Percentiles rank a stretch among this genome's conserved stretches.
Evolutionary conservation across 2,797 vertebrate species (phyloP).

Genomic region (Anabacerthia variegaticeps): DNA sequence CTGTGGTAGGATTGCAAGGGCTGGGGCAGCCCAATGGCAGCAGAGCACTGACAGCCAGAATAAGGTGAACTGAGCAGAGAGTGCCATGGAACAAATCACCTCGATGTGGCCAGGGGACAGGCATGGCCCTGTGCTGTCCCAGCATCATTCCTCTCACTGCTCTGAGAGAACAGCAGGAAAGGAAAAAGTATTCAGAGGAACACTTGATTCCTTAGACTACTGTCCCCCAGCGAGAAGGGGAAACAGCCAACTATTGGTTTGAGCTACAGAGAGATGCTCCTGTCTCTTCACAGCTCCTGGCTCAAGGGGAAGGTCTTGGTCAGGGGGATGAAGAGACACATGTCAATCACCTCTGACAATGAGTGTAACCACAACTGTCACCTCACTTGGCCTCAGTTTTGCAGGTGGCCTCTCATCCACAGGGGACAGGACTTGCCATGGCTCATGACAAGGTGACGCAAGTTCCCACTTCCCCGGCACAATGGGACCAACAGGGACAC

Average conservation of each 20-base stretch:
- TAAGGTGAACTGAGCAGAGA: not conserved
- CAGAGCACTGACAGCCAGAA: not conserved
- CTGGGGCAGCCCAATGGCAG: not conserved
- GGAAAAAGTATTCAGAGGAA: not conserved
- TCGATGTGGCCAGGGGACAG: not conserved
- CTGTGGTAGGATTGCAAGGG: not conserved
- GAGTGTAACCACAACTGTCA: not conserved
- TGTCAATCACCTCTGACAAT: not conserved
- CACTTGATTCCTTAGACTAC: not conserved
- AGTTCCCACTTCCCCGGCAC: not conserved
- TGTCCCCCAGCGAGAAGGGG: not conserved
- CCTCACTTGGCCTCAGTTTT: not conserved
- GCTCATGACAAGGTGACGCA: accelerated
- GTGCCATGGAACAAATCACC: not conserved
- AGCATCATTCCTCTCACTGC: not conserved
- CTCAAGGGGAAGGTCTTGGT: not conserved
- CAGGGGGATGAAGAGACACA: not conserved
- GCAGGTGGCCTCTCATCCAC: not conserved
- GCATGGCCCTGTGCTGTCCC: not conserved
- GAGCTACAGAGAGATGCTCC: not conserved
- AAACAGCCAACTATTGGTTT: not conserved
- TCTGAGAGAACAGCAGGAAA: not conserved
- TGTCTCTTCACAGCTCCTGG: not conserved
- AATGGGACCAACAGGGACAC: not conserved
- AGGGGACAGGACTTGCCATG: not conserved